Conservation (phyloP, 2,888 invertebrate species). For the Platycnemis pennipes region DNA sequence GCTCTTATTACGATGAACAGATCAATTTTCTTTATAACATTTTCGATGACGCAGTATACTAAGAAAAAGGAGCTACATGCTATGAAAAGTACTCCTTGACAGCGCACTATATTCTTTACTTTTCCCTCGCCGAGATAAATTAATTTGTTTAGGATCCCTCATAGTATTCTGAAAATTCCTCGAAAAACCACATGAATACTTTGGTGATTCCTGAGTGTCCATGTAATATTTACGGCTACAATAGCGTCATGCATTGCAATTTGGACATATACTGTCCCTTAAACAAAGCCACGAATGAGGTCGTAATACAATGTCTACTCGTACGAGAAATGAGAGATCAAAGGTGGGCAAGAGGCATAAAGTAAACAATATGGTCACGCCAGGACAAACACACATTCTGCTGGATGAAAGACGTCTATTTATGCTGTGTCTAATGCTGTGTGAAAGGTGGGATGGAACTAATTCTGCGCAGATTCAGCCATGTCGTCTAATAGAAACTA, state of each 20-base stretch:
- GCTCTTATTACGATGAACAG: background rate
- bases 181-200: background rate
- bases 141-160: background rate
- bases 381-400: no score
- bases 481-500: no score
- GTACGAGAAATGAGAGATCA: no score
- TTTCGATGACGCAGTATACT: background rate
- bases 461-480: no score
- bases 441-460: no score
- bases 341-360: no score
- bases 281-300: background rate
- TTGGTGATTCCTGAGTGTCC: background rate
- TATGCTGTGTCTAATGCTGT: no score
- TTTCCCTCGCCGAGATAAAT: background rate
- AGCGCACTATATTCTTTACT: background rate
- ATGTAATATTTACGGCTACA: background rate
- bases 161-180: background rate
- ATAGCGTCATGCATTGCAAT: background rate
- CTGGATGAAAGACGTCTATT: no score
- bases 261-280: background rate
- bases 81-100: background rate
- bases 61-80: background rate
- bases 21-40: background rate
- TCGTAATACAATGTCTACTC: no score
- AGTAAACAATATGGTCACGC: no score